Percentiles rank a stretch among this genome's conserved stretches.
phyloP scores from a whole-genome alignment of 2,888 invertebrate species.

The Drosophila koepferae region DNA sequence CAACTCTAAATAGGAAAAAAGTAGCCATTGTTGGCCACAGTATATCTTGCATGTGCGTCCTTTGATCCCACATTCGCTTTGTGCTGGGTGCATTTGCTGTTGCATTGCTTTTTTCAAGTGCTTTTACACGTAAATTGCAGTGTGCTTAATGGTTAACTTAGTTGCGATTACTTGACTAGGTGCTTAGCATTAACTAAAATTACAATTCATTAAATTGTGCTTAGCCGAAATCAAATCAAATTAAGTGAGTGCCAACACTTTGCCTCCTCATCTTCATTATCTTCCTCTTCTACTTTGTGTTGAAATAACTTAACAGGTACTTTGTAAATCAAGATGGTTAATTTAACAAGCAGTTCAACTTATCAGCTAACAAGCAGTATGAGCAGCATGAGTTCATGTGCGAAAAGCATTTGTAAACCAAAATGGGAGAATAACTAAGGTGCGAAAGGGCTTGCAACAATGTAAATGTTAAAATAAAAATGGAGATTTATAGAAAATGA shows the following conservation, averaged over 20 bases:
- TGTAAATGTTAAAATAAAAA: background rate
- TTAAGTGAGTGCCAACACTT: slow-evolving; percentile 55
- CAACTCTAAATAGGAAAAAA: slow-evolving; percentile 6
- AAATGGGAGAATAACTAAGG: background rate
- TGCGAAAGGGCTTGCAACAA: slow-evolving; percentile 2
- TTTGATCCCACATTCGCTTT: slow-evolving; percentile 11
- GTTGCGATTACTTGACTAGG: slow-evolving; percentile 56
- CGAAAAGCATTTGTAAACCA: background rate
- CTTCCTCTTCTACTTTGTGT: slow-evolving; percentile 18
- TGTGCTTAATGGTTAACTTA: slow-evolving; percentile 60
- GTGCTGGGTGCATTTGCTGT: slow-evolving; percentile 43
- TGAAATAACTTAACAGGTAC: slow-evolving; percentile 29
- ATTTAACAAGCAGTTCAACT: slow-evolving; percentile 66
- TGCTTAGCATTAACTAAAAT: slow-evolving; percentile 64
- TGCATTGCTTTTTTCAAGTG: slow-evolving; percentile 18
- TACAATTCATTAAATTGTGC: slow-evolving; percentile 67
- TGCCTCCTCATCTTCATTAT: background rate
- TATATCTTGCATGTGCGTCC: background rate
- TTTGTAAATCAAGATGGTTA: slow-evolving; percentile 46
- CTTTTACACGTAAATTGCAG: slow-evolving; percentile 32
- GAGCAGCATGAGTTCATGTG: background rate
- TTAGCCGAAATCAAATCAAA: slow-evolving; percentile 58
- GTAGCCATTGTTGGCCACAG: slow-evolving; percentile 5
- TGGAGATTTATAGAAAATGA: no score
- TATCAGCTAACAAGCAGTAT: slow-evolving; percentile 75